Base-by-base conservation (phyloP, 1,140 invertebrate species). In the Drosophila malerkotliana region DNA sequence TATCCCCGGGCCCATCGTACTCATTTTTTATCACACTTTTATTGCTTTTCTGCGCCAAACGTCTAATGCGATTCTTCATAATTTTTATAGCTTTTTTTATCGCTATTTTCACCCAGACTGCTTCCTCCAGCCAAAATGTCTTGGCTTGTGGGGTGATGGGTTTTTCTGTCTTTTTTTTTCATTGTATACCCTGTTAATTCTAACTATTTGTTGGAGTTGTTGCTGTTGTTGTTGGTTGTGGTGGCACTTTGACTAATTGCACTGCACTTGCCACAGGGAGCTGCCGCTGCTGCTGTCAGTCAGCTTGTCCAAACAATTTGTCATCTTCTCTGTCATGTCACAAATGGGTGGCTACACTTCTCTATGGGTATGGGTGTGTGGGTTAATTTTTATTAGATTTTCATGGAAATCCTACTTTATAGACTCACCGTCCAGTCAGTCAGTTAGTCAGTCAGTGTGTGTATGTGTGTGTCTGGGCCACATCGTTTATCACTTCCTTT, bases 191-290 rank as follows among this genome's bases (percentile, higher is more conserved):
- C 12, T 37, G 10, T 37, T 37, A 37, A 12, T 37, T 48, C 47
- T n/a, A 47, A 30, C 45, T 53, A 28, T 26, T 34, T 49, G 56
- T 52, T 30, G 41, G 7, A 34, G n/a, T 53, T 59, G 66, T 76
- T 51, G 44, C 44, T 74, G 30, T 53, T 71, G 44, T 71, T 72
- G 75, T 61, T 34, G 32, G 48, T 76, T 66, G n/a, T 64, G 48
- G 75, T 72, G 76, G 72, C 75, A 79, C 83, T 87, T 87, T 88
- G 83, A 88, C 83, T 87, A 87, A 87, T 87, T 87, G 83, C 83
- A 87, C 75, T 87, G 79, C 75, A 88, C 75, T 88, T 77, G 83
- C 68, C 63, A 66, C 83, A 64, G 66, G 75, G 34, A 83, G 79
- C 37, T 52, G 72, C 53, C 55, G 56, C 44, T 80, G 64, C 39